Evolutionary conservation across 2,113 vertebrate genomes (phyloP).

Genomic region (Carassius carassius): DNA sequence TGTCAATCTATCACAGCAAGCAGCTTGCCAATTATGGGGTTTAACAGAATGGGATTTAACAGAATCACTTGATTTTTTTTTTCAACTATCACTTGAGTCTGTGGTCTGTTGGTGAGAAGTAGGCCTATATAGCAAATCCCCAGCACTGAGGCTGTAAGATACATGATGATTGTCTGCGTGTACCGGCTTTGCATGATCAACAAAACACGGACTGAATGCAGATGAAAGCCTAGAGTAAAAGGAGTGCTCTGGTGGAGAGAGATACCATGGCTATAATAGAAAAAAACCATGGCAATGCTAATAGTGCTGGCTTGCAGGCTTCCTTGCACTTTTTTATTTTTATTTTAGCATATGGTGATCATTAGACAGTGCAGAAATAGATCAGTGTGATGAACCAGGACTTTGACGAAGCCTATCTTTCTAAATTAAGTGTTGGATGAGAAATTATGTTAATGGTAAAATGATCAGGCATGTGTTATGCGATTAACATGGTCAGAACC

Average conservation of each 20-base stretch:
- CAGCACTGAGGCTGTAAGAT: conserved; percentile 45
- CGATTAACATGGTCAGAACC: background rate
- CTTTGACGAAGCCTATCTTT: conserved; percentile 45
- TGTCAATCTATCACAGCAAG: conserved; percentile 8
- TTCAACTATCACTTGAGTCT: too few species aligned
- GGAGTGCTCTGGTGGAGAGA: conserved; percentile 46
- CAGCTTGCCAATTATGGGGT: conserved; percentile 23
- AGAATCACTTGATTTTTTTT: conserved; percentile 9
- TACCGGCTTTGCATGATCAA: conserved; percentile 56
- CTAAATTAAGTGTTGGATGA: background rate
- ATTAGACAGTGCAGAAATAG: conserved; percentile 56
- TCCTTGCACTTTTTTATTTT: background rate
- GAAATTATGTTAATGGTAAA: conserved; percentile 4
- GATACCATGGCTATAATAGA: conserved; percentile 52
- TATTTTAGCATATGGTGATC: conserved; percentile 38
- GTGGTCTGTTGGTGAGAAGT: conserved; percentile 12
- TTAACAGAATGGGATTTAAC: conserved; percentile 18
- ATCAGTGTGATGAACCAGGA: conserved; percentile 52
- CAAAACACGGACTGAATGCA: conserved; percentile 51
- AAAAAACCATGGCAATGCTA: conserved; percentile 33
- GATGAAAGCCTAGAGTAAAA: conserved; percentile 56
- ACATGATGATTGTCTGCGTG: conserved; percentile 42
- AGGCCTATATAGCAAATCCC: conserved; percentile 49
- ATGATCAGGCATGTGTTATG: background rate
- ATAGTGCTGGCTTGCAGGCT: conserved; percentile 22